Base-by-base conservation (phyloP, 2,797 vertebrate genomes). In the Fistularia commersonii region DNA sequence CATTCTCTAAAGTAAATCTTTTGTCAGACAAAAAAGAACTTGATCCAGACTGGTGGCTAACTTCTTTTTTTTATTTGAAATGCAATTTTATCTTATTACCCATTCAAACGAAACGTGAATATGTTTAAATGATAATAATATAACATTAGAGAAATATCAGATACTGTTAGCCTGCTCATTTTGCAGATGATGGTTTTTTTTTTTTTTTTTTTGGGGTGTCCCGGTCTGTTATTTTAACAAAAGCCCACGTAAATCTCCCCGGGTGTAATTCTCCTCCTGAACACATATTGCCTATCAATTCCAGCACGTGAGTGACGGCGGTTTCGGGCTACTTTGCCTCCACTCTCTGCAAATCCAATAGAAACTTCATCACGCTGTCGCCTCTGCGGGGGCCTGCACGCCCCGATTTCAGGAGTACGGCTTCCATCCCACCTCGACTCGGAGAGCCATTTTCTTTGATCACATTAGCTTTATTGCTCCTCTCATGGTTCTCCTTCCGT, bases 391-490 rank as follows among this genome's bases (percentile, higher is more conserved):
- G 72, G 68, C 83, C 82, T 69, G 83, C 76, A 83, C 74, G 82
- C 74, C 84, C 82, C 80, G 80, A 86, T 84, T 84, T 85, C 74
- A 77, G 79, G 78, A 70, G 64, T 74, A 71, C 82, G 79, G 76
- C 82, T 88, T 84, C 84, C 81, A 86, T 77, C 79, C 77, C 84
- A 82, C 85, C 82, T 87, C 83, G 65, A 86, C 87, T 87, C 85
- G 81, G 85, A 86, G 75, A 84, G 80, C 77, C 79, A 87, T 87
- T 87, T 87, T 84, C 87, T 88, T 79, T 91, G 83, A 91, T 90
- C 81, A 74, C 76, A 91, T 91, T 90, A 90, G 80, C 58, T 66
- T 89, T 91, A 92, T 90, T 89, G 89, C 89, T 88, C 78, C 83
- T 88, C 86, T 82, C 80, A 73, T 61, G 75, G 76, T n/a, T n/a